A percentile compares a stretch with the other conserved stretches of the same genome.
phyloP scores from a whole-genome alignment of 2,888 invertebrate species.

The Amphipoea oculea region DNA sequence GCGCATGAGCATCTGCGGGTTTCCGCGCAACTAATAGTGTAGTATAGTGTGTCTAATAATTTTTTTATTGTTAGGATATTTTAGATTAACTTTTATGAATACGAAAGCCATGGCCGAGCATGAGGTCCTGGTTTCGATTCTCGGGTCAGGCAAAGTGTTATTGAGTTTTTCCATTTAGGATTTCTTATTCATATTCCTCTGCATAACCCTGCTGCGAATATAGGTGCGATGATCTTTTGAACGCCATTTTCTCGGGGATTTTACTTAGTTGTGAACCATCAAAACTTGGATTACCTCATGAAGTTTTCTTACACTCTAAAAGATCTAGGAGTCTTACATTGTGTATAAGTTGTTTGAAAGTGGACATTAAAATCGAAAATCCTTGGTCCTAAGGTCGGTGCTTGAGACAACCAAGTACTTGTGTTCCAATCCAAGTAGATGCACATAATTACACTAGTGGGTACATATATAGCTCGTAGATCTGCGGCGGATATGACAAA shows the following conservation, averaged over 20 bases:
- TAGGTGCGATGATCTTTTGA: not conserved
- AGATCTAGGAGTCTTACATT: slow-evolving; percentile 1
- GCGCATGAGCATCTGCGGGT: slow-evolving; percentile 49
- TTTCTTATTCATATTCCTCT: not conserved
- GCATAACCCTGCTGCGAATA: not conserved
- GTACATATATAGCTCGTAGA: not conserved
- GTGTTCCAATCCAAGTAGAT: not conserved
- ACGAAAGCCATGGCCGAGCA: not conserved
- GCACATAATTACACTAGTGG: slow-evolving; percentile 14
- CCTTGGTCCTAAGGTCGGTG: not conserved
- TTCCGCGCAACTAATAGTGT: slow-evolving; percentile 41
- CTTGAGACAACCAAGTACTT: not conserved
- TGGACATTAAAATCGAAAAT: slow-evolving; percentile 23
- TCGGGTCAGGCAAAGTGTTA: not conserved
- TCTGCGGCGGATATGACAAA: slow-evolving; percentile 36
- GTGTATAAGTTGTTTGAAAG: slow-evolving; percentile 16
- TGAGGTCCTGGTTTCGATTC: not conserved
- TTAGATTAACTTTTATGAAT: not conserved
- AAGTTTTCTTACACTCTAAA: not conserved
- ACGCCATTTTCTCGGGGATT: not conserved
- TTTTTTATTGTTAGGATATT: not conserved
- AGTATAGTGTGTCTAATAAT: slow-evolving; percentile 25
- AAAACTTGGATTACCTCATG: not conserved
- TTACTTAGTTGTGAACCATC: not conserved
- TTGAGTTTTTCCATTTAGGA: not conserved